These are phyloP conservation scores for Drosophila lutescens DNA, from an alignment of 2,888 invertebrate genomes.

Conservation along the genomic window DNA sequence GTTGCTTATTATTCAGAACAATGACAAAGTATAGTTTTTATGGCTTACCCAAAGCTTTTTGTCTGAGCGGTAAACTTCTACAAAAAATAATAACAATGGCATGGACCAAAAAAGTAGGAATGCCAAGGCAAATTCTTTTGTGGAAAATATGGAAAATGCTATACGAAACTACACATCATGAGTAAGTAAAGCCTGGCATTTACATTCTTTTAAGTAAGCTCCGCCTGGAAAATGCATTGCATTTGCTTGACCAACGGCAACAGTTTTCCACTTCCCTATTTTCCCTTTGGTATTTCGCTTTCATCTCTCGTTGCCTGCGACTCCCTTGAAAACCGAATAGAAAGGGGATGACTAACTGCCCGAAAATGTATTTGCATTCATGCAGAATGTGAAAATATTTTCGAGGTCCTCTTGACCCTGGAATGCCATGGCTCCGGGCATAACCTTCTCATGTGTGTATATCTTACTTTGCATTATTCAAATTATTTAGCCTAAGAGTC, in stretches of 20 bases:
- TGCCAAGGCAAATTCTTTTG: not conserved
- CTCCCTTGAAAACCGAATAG: not conserved
- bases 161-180: not conserved
- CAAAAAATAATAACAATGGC: not conserved
- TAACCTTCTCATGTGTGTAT: constrained; percentile 56
- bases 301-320: constrained; percentile 6
- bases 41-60: not conserved
- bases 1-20: not conserved
- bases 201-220: constrained; percentile 20
- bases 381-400: constrained; percentile 18
- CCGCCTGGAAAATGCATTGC: constrained; percentile 19
- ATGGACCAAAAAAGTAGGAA: not conserved
- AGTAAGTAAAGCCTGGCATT: not conserved
- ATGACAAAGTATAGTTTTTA: no score
- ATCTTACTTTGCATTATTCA: constrained; percentile 44
- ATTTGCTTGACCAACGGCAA: constrained; percentile 13
- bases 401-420: constrained; percentile 24
- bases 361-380: constrained; percentile 30
- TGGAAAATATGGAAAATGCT: constrained; percentile 6
- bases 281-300: constrained; percentile 23
- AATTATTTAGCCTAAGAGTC: constrained; percentile 53
- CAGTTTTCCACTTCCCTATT: constrained; percentile 10
- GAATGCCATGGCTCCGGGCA: constrained; percentile 27
- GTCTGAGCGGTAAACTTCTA: not conserved
- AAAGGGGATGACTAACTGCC: constrained; percentile 23